phyloP scores from a whole-genome alignment of 2,113 vertebrate species.

The Phalacrocorax pelagicus region DNA sequence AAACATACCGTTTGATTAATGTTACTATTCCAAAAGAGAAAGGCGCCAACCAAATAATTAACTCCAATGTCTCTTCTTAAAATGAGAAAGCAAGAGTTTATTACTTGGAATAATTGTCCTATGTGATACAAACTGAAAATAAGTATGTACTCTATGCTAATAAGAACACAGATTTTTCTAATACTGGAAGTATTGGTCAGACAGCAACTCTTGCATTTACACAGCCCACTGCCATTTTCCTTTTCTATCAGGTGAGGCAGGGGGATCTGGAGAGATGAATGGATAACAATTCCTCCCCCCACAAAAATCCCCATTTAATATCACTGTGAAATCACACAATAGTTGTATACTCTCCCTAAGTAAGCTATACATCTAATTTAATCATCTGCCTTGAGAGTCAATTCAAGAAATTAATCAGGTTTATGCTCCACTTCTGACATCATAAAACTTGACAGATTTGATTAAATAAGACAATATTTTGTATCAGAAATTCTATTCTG shows the following conservation, averaged over 20 bases:
- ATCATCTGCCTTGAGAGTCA: slow-evolving; percentile 18
- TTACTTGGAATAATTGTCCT: background rate
- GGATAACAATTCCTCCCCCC: background rate
- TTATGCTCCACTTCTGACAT: slow-evolving; percentile 19
- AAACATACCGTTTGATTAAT: background rate
- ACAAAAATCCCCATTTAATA: background rate
- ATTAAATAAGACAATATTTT: slow-evolving; percentile 22
- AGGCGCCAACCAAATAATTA: background rate
- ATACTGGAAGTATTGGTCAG: background rate
- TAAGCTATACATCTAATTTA: background rate
- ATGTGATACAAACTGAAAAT: background rate
- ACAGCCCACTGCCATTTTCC: background rate
- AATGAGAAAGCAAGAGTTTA: background rate
- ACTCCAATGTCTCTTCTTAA: background rate
- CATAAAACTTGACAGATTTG: background rate
- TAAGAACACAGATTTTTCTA: background rate
- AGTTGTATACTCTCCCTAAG: background rate
- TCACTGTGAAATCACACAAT: background rate
- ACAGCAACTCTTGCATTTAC: background rate
- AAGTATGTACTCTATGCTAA: background rate
- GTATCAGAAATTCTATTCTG: background rate
- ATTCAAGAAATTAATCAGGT: slow-evolving; percentile 7
- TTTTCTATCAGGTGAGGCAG: background rate
- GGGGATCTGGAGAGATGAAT: background rate
- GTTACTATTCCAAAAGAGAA: background rate